Evolutionary conservation across 2,888 invertebrate species (phyloP), one percentile per base, ranked within the genome.

Genomic region (Serrognathus titanus): DNA sequence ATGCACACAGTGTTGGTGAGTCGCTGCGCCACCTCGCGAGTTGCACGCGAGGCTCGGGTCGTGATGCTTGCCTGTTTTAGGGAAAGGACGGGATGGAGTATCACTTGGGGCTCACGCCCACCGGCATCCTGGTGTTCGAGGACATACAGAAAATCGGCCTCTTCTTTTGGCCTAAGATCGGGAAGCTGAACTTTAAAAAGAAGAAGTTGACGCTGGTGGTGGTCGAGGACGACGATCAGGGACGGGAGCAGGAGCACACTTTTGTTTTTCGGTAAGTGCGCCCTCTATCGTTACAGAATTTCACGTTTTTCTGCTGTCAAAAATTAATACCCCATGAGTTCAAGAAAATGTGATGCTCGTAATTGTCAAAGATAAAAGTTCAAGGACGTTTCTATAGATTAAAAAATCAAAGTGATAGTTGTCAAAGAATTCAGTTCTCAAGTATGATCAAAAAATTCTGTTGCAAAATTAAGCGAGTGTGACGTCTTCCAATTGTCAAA

Each of bases 101-200:
- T 79, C 90, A 91, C 64, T 81, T 99, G 54, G 99, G 99, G 1
- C 81, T 99, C 56, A 99, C 99, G 9, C 99, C 99, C 40, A 97
- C 97, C 9, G 99, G 99, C 1, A 95, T 99, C 71, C 82, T 99
- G 52, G 97, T 99, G 6, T 99, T 97, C 78, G 99, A 99, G 78
- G 94, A 94, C 20, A 85, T 86, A 52, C 92, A 94, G 74, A 98
- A 98, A 80, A 99, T 99, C 68, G 99, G 99, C 0, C 81, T 99
- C 12, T 99, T 99, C 79, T 97, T 97, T 76, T 99, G 99, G 96
- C 98, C 98, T 2, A 98, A 97, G 82, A 98, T 99, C 69, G 95
- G 95, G 60, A 92, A 95, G 75, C 80, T 99, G 52, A 97, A 98
- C 78, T 99, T 99, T 74, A 97, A 97, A 76, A 96, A 94, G 78